Conservation (phyloP, 2,113 vertebrate genomes). For the Arvicanthis niloticus region DNA sequence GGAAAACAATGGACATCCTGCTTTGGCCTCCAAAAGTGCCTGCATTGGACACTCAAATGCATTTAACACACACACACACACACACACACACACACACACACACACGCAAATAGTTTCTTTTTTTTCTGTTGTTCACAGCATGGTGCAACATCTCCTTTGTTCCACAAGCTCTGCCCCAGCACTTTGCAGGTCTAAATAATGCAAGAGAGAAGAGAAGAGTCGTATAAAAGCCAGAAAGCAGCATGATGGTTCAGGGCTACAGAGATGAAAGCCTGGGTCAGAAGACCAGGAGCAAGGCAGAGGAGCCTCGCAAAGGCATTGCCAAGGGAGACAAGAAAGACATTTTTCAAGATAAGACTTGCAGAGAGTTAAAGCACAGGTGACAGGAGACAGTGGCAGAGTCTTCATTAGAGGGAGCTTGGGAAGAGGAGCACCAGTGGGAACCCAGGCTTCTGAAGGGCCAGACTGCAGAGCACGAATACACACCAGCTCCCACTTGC, state of each 20-base stretch:
- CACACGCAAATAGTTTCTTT: neutral
- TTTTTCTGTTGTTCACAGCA: neutral
- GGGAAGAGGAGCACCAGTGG: rapidly evolving
- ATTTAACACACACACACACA: too few relatives aligned
- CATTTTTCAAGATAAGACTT: slow-evolving; percentile 28
- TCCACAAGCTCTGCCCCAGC: neutral
- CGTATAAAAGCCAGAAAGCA: slow-evolving; percentile 48
- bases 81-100: neutral
- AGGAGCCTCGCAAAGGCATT: slow-evolving; percentile 45
- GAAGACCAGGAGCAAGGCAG: slow-evolving; percentile 56
- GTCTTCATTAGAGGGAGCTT: slow-evolving; percentile 22
- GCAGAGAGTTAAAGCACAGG: neutral
- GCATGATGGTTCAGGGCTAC: neutral
- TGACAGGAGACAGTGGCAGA: neutral
- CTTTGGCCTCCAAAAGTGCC: neutral
- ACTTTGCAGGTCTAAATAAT: slow-evolving; percentile 73
- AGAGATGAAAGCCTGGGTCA: slow-evolving; percentile 63
- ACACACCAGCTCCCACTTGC: neutral
- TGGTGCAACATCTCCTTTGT: neutral
- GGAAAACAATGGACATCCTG: neutral
- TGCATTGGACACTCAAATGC: neutral
- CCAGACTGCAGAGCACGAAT: neutral
- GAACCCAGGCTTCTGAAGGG: neutral
- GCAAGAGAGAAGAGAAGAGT: neutral
- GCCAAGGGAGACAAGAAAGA: slow-evolving; percentile 37